These are phyloP conservation scores for Drosophila suboccidentalis DNA, from an alignment of 2,888 invertebrate species.

Conservation along the genomic window DNA sequence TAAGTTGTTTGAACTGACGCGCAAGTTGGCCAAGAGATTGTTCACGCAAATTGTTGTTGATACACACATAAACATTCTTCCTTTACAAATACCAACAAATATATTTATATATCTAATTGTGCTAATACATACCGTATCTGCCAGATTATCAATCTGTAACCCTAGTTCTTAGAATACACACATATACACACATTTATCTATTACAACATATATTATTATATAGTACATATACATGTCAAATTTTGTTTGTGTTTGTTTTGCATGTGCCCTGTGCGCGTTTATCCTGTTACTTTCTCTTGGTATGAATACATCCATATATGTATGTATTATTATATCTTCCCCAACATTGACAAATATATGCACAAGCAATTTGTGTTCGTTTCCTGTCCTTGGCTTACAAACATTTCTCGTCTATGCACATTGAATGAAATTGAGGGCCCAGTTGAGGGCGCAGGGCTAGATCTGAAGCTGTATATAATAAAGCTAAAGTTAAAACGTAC, in stretches of 20 bases:
- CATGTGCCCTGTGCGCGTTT: slow-evolving; percentile 76
- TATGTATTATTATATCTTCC: slow-evolving; percentile 14
- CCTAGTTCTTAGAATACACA: slow-evolving; percentile 57
- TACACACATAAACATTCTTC: slow-evolving; percentile 62
- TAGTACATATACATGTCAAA: slow-evolving; percentile 49
- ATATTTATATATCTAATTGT: slow-evolving; percentile 70
- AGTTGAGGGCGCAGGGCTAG: slow-evolving; percentile 17
- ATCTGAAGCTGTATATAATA: slow-evolving; percentile 38
- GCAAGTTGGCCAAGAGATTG: slow-evolving; percentile 39
- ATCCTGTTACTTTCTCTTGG: slow-evolving; percentile 13
- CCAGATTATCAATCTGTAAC: slow-evolving; percentile 70
- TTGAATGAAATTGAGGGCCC: slow-evolving; percentile 20
- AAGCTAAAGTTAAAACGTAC: slow-evolving; percentile 12
- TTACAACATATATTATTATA: slow-evolving; percentile 21
- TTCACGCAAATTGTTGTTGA: slow-evolving; percentile 78
- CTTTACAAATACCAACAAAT: slow-evolving; percentile 25
- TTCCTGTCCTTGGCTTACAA: slow-evolving; percentile 42
- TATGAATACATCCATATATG: slow-evolving; percentile 6
- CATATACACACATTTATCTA: slow-evolving; percentile 16
- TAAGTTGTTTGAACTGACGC: slow-evolving; percentile 54
- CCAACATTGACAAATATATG: slow-evolving; percentile 38
- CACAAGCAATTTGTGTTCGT: slow-evolving; percentile 58
- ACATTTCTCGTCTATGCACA: slow-evolving; percentile 32
- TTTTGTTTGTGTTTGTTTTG: slow-evolving; percentile 82
- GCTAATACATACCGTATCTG: slow-evolving; percentile 75